phyloP scores from a whole-genome alignment of 2,888 invertebrate species.

The Germaria angustata region DNA sequence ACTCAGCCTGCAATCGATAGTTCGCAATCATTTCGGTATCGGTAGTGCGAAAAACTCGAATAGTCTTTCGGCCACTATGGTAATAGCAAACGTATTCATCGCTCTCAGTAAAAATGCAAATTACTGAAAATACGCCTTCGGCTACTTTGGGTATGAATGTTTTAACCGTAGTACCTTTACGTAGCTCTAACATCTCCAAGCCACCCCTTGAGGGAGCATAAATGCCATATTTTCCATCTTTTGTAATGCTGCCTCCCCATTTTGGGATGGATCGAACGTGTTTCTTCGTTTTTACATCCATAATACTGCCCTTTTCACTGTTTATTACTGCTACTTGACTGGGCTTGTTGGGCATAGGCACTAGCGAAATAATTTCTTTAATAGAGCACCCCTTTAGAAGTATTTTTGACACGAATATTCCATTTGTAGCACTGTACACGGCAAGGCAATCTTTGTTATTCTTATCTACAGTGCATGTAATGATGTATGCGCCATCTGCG shows the following conservation, averaged over 20 bases:
- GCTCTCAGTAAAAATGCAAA: slow-evolving; percentile 95
- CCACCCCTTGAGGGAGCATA: slow-evolving; percentile 96
- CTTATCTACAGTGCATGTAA: slow-evolving; percentile 91
- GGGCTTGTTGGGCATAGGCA: slow-evolving; percentile 91
- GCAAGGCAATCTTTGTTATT: slow-evolving; percentile 89
- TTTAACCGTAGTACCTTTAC: slow-evolving; percentile 92
- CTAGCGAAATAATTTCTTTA: slow-evolving; percentile 87
- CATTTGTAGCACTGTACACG: slow-evolving; percentile 90
- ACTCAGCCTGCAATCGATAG: slow-evolving; percentile 93
- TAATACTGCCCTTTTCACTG: slow-evolving; percentile 92
- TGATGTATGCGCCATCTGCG: slow-evolving; percentile 88
- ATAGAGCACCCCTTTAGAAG: slow-evolving; percentile 81
- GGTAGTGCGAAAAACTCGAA: slow-evolving; percentile 93
- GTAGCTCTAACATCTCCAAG: slow-evolving; percentile 93
- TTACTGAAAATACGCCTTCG: slow-evolving; percentile 98
- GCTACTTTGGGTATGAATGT: slow-evolving; percentile 96
- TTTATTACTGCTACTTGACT: slow-evolving; percentile 93
- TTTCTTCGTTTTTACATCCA: slow-evolving; percentile 93
- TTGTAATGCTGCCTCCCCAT: slow-evolving; percentile 94
- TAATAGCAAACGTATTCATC: slow-evolving; percentile 98
- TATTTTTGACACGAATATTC: slow-evolving; percentile 82
- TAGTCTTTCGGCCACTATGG: slow-evolving; percentile 96
- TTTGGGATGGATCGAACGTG: slow-evolving; percentile 92
- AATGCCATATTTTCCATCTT: slow-evolving; percentile 93
- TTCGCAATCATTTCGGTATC: slow-evolving; percentile 97